These are phyloP conservation scores for Anisognathus igniventris DNA, from an alignment of 2,797 vertebrate genomes.

Conservation along the genomic window DNA sequence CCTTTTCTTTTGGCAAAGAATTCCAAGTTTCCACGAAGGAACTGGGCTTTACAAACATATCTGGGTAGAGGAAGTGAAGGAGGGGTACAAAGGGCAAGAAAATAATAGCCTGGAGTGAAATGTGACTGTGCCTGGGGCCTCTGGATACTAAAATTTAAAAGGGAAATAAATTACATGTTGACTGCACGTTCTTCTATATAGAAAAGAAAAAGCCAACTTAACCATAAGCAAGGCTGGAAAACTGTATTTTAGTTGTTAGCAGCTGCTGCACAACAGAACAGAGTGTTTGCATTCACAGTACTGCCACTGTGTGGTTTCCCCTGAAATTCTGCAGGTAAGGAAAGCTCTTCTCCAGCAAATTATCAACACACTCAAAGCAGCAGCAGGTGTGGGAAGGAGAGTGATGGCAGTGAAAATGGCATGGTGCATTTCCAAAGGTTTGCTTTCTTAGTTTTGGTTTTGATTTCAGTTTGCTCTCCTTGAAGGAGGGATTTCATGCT, in stretches of 20 bases:
- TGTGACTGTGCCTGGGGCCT: neutral
- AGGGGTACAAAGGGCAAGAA: neutral
- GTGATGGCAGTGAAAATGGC: neutral
- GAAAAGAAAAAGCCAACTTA: neutral
- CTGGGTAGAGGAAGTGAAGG: neutral
- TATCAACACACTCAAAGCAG: neutral
- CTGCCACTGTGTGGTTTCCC: conserved; percentile 58
- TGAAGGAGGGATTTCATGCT: neutral
- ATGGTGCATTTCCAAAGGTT: neutral
- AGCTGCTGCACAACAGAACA: neutral
- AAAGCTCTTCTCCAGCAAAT: neutral
- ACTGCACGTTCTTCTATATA: neutral
- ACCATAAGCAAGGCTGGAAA: neutral
- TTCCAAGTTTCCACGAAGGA: neutral
- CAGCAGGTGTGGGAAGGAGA: accelerated
- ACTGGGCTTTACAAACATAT: neutral
- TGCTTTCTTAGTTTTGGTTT: neutral
- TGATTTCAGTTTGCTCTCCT: neutral
- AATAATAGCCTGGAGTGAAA: neutral
- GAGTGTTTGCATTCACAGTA: conserved; percentile 32
- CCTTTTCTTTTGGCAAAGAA: neutral
- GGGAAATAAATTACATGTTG: neutral
- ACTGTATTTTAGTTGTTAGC: neutral
- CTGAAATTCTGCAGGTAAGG: conserved; percentile 20
- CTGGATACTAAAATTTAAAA: conserved; percentile 2